Evolutionary conservation across 2,888 invertebrate species (phyloP).

Genomic region (Apotomis turbidana): DNA sequence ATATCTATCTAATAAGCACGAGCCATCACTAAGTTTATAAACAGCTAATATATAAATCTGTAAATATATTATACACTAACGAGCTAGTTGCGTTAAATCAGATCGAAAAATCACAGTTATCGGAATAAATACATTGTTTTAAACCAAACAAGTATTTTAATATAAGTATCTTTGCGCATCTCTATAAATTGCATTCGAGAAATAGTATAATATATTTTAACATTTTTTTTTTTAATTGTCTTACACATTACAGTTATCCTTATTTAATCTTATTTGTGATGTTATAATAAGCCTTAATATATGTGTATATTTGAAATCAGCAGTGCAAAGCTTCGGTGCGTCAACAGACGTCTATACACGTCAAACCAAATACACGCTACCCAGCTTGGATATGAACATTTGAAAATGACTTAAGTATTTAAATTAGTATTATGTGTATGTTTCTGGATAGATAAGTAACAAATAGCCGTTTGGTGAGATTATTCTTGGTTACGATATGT

Average conservation of each 20-base stretch:
- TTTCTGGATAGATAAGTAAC: neutral
- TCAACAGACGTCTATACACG: neutral
- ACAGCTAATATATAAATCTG: neutral
- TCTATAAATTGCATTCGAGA: conserved; percentile 46
- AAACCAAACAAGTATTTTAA: conserved; percentile 43
- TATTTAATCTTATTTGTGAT: too few species aligned
- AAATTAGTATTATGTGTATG: too few species aligned
- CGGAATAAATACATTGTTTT: conserved; percentile 25
- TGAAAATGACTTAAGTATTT: neutral
- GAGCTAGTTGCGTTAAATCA: conserved; percentile 21
- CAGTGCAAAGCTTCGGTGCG: neutral
- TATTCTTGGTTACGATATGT: too few species aligned
- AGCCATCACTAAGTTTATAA: conserved; percentile 9
- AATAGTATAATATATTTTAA: neutral
- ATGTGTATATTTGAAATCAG: conserved; percentile 21
- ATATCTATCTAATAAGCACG: conserved; percentile 14
- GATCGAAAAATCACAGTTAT: conserved; percentile 37
- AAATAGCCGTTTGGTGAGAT: neutral
- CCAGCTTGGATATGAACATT: neutral
- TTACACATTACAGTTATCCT: too few species aligned
- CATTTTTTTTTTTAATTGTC: too few species aligned
- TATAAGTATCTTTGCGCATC: conserved; percentile 48
- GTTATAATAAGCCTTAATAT: neutral
- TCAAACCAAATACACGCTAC: neutral
- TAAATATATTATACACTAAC: conserved; percentile 6